A percentile compares a stretch with the other conserved stretches of the same genome.
Conservation (phyloP, 2,888 invertebrate species). For the Netelia inedita region DNA sequence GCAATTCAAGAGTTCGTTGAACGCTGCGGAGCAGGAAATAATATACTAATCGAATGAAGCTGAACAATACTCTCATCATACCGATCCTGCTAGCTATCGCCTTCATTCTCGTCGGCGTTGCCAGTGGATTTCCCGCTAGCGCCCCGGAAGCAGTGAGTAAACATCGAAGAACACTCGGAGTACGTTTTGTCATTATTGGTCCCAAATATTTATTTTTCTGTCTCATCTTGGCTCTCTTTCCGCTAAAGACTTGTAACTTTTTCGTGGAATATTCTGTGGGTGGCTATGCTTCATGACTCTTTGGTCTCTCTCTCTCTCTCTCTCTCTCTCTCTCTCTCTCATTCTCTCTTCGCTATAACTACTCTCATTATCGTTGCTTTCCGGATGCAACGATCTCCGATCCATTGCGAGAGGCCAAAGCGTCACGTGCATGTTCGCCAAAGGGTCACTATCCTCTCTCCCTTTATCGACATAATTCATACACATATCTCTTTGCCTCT, state of each 20-base stretch:
- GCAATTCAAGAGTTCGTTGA: not conserved
- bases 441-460: constrained; percentile 68
- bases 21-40: constrained; percentile 27
- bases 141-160: constrained; percentile 83
- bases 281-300: not conserved
- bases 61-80: constrained; percentile 46
- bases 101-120: constrained; percentile 74
- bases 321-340: not conserved
- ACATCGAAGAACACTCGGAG: constrained; percentile 67
- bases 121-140: constrained; percentile 80
- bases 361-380: constrained; percentile 62
- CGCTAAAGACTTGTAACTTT: not conserved
- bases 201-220: not conserved
- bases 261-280: not conserved
- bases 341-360: not conserved
- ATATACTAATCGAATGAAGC: constrained; percentile 70
- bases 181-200: constrained; percentile 51
- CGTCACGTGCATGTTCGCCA: constrained; percentile 35
- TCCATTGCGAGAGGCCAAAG: constrained; percentile 45
- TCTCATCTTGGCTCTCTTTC: not conserved
- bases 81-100: constrained; percentile 66
- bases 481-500: not conserved
- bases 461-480: constrained; percentile 49
- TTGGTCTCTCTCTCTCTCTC: not conserved
- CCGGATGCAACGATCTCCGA: constrained; percentile 61